Evolutionary conservation across 2,888 invertebrate genomes (phyloP), one percentile per base, ranked within the genome.

Genomic region (Pollenia griseotomentosa): DNA sequence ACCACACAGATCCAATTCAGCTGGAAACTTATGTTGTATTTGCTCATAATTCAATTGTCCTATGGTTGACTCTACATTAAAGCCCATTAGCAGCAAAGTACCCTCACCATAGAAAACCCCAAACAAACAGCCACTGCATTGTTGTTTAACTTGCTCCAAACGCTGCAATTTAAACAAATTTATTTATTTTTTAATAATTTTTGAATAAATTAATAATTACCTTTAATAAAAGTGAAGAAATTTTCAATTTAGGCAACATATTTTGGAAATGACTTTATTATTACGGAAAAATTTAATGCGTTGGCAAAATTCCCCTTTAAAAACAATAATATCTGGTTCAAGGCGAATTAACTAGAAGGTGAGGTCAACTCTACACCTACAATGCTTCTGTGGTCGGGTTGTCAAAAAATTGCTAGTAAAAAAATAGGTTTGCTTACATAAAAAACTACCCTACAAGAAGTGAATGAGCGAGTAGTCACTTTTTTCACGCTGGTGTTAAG

Each of bases 1-100:
- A 42, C 97, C 97, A 92, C 96, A 97, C 71, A 96, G 94, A 93
- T 97, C 97, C 85, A 97, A 93, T 92, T 97, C 97, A 2, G 96
- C 96, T 16, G 97, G 97, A 90, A 97, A 95, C 90, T 95, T 95
- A 42, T 96, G 94, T 88, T 90, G 94, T 93, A 91, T 94, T 94
- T 93, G 94, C 94, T 90, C 93, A 83, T 93, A 93, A 87, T 92
- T 93, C 19, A 93, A 91, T 74, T 94, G 93, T 75, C 95, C 95
- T 90, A 95, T 94, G 78, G 94, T 92, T 23, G 93, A 94, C 92
- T 96, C 96, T 90, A 96, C 93, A 91, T 96, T 95, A 89, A 96
- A 94, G 71, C 96, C 96, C 88, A 97, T 93, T 77, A 97, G 95
- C 48, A 96, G 94, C 80, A 96, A 93, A 48, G 95, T 96, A 82